These are phyloP conservation scores for Hemaris fuciformis DNA, from an alignment of 2,888 invertebrate genomes.

Conservation along the genomic window DNA sequence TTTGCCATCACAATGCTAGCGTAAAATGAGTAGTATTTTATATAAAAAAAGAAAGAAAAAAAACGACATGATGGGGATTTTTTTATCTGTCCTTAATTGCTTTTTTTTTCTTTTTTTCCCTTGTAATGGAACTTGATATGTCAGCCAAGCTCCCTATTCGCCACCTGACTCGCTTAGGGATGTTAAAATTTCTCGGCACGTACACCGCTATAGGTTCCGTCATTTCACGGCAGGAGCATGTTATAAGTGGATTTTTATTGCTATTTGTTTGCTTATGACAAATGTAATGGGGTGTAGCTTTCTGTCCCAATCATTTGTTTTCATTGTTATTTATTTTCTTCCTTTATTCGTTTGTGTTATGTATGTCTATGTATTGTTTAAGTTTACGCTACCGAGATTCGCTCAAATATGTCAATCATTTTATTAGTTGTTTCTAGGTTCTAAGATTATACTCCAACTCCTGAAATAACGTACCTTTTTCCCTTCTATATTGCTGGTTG, in stretches of 20 bases:
- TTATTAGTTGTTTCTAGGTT: too few species aligned
- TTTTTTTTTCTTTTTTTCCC: background rate
- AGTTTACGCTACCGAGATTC: too few species aligned
- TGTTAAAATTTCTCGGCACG: background rate
- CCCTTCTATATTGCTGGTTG: background rate
- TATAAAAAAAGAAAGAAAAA: background rate
- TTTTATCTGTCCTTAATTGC: constrained; percentile 4
- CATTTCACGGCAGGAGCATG: background rate
- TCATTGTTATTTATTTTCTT: too few species aligned
- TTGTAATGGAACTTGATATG: constrained; percentile 2
- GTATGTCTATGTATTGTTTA: too few species aligned
- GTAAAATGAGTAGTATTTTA: background rate
- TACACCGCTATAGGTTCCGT: background rate
- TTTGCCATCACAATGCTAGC: background rate
- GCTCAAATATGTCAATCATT: too few species aligned
- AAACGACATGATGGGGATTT: background rate
- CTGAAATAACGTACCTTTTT: background rate
- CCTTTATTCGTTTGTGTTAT: too few species aligned
- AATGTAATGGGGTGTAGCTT: too few species aligned
- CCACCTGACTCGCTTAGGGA: background rate
- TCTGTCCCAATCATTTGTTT: too few species aligned
- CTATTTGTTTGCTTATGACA: background rate
- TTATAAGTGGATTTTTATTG: background rate
- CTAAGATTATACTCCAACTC: too few species aligned
- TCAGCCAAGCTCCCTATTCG: background rate